Conservation (phyloP, 2,888 invertebrate species). For the Conistra vaccinii region DNA sequence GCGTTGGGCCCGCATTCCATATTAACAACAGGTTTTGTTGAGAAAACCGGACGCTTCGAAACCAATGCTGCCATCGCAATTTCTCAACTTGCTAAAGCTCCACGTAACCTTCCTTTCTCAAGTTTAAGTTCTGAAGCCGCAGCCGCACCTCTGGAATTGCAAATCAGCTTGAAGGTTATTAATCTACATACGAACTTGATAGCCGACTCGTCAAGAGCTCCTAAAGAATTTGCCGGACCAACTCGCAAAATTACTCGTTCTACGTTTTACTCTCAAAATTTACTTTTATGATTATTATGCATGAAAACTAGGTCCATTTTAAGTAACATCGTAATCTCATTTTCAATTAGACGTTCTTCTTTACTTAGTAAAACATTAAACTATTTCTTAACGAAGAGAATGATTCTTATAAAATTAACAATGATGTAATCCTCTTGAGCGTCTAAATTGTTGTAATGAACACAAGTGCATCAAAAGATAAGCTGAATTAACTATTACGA, state of each 20-base stretch:
- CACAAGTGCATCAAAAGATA: slow-evolving; percentile 59
- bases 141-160: slow-evolving; percentile 63
- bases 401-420: slow-evolving; percentile 42
- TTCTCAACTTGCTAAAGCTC: slow-evolving; percentile 64
- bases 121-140: slow-evolving; percentile 58
- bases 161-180: slow-evolving; percentile 54
- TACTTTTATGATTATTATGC: slow-evolving; percentile 55
- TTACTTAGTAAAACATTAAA: slow-evolving; percentile 12
- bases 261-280: slow-evolving; percentile 54
- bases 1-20: slow-evolving; percentile 79
- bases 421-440: slow-evolving; percentile 55
- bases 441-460: slow-evolving; percentile 57
- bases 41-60: slow-evolving; percentile 80
- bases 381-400: slow-evolving; percentile 22
- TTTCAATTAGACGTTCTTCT: slow-evolving; percentile 31
- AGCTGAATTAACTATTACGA: slow-evolving; percentile 45
- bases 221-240: slow-evolving; percentile 17
- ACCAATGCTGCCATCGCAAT: slow-evolving; percentile 67
- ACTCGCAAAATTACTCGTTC: slow-evolving; percentile 32
- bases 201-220: slow-evolving; percentile 15
- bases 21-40: slow-evolving; percentile 77
- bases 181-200: slow-evolving; percentile 46
- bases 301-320: slow-evolving; percentile 56
- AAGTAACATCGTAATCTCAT: slow-evolving; percentile 39
- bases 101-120: slow-evolving; percentile 64